A percentile compares a stretch with the other conserved stretches of the same genome.
Evolutionary conservation across 2,888 invertebrate genomes (phyloP).

Genomic region (Leucozona laternaria): DNA sequence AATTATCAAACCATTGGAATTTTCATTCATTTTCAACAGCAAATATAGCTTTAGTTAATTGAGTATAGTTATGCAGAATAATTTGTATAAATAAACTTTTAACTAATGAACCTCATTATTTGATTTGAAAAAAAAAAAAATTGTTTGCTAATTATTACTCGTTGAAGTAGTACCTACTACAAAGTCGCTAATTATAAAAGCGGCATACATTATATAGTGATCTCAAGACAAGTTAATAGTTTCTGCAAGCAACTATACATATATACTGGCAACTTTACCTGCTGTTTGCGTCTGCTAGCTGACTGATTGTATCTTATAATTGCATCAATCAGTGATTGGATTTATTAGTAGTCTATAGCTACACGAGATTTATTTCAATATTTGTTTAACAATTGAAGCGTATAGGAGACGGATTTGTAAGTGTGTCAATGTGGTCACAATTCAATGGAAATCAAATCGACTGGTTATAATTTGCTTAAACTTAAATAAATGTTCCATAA

Average conservation of each 20-base stretch:
- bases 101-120: constrained; percentile 20
- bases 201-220: neutral
- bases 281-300: too few relatives aligned
- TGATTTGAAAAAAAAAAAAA: constrained; percentile 14
- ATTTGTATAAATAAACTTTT: constrained; percentile 29
- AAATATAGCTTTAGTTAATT: neutral
- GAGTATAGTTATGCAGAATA: neutral
- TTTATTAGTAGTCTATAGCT: neutral
- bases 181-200: constrained; percentile 16
- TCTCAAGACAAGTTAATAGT: neutral
- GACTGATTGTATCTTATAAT: constrained; percentile 19
- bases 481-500: neutral
- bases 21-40: neutral
- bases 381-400: constrained; percentile 27
- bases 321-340: constrained; percentile 21
- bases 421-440: constrained; percentile 27
- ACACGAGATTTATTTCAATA: constrained; percentile 17
- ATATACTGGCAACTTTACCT: neutral
- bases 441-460: constrained; percentile 11
- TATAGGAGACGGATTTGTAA: constrained; percentile 1
- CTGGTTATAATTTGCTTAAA: constrained; percentile 8
- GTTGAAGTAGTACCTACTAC: neutral
- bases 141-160: constrained; percentile 5
- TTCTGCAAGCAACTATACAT: neutral
- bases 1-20: constrained; percentile 11